These are phyloP conservation scores for Aphis craccivora DNA, from an alignment of 1,140 invertebrate species.

Conservation along the genomic window DNA sequence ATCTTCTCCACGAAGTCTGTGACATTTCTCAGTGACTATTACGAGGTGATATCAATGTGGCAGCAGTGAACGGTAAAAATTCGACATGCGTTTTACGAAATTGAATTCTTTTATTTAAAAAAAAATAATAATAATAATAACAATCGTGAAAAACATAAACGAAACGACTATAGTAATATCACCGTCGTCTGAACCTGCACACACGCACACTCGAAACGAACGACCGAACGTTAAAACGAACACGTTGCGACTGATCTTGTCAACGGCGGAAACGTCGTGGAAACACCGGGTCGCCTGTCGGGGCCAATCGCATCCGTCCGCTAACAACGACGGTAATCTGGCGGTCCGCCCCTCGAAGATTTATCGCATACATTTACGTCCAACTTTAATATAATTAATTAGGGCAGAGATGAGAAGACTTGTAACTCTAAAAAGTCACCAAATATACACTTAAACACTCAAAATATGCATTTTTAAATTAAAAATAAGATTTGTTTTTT, in stretches of 20 bases:
- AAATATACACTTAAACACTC: neutral
- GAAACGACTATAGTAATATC: neutral
- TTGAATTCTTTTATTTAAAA: neutral
- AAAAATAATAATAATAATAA: neutral
- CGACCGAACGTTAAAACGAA: neutral
- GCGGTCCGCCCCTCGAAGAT: neutral
- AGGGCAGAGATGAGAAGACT: neutral
- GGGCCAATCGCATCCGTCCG: conserved; percentile 11
- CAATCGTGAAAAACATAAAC: neutral
- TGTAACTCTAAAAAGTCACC: neutral
- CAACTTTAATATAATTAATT: neutral
- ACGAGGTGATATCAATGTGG: neutral
- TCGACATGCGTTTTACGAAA: conserved; percentile 37
- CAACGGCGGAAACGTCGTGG: neutral
- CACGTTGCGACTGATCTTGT: conserved; percentile 47
- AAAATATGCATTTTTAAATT: too few species aligned
- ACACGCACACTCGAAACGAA: neutral
- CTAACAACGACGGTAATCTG: neutral
- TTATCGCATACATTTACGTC: neutral
- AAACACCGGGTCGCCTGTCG: neutral
- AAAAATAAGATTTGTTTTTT: too few species aligned
- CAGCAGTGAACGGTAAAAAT: conserved; percentile 23
- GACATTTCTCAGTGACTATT: neutral
- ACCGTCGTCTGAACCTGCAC: neutral
- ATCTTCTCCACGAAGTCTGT: neutral